Percentiles rank a stretch among this genome's conserved stretches.
phyloP scores from a whole-genome alignment of 2,888 invertebrate genomes.

The Notocelia uddmanniana region DNA sequence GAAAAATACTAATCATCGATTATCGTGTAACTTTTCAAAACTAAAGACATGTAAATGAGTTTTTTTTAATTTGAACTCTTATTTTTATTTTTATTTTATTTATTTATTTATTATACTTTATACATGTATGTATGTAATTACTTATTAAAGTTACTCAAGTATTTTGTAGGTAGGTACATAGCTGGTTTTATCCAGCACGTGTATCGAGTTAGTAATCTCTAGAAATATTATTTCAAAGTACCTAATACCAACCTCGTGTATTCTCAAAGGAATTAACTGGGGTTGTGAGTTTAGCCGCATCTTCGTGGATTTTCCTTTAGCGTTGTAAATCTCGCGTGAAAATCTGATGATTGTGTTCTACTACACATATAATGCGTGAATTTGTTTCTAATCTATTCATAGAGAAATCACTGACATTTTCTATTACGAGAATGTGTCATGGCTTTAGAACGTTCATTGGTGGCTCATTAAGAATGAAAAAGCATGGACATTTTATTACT shows the following conservation, averaged over 20 bases:
- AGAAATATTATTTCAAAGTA: slow-evolving; percentile 30
- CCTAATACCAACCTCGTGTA: slow-evolving; percentile 18
- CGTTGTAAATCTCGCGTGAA: slow-evolving; percentile 9
- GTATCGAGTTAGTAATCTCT: slow-evolving; percentile 6
- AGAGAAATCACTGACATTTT: not conserved
- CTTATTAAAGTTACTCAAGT: not conserved
- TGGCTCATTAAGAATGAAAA: slow-evolving; percentile 27
- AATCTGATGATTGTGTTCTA: slow-evolving; percentile 13
- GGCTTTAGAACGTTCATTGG: slow-evolving; percentile 10
- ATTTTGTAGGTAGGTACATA: not conserved
- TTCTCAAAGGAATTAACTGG: slow-evolving; percentile 20
- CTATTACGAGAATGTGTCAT: not conserved
- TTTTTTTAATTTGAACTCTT: no score
- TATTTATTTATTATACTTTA: no score
- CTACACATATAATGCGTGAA: not conserved
- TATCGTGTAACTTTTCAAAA: no score
- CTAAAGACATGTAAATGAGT: no score
- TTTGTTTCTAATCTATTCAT: slow-evolving; percentile 17
- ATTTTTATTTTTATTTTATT: no score
- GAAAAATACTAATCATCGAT: no score
- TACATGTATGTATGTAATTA: not conserved
- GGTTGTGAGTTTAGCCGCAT: slow-evolving; percentile 19
- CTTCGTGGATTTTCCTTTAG: slow-evolving; percentile 12
- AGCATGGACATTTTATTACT: slow-evolving; percentile 21
- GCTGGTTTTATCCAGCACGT: not conserved